Base-by-base conservation (phyloP, 35 echinoderm and acorn worm genomes). In the Chiridota heheva region DNA sequence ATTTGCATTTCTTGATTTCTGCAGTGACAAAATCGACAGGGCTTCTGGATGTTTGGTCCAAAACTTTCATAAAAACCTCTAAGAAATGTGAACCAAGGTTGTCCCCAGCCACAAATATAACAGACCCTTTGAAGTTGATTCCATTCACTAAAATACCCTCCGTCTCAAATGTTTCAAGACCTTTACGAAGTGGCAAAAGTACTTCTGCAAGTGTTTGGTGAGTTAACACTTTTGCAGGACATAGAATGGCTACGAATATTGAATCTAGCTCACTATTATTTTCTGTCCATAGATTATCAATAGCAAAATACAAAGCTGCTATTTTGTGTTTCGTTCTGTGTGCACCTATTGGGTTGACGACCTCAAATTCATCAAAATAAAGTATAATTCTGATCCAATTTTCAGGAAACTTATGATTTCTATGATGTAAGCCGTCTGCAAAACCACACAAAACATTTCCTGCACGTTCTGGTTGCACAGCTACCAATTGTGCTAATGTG, bases 61-160 rank as follows among this genome's bases (percentile, higher is more conserved):
- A 80, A 80, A 63, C 76, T 80, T 80, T 80, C 76, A 63, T 63
- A 80, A 25, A 80, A 63, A 15, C 76, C 76, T 5, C 76, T 40
- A 40, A 80, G 38, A 26, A 80, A 63, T 80, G 76, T 18, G 5
- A 49, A 17, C 76, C 76, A 26, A 80, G 57, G 58, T 80, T 80
- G 58, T 80, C 76, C 22, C 76, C 76, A 63, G 56, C 30, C 17
- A 80, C 76, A 80, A 80, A 80, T 43, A 27, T 40, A 16, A 80
- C 7, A 2, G 76, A 79, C 18, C 76, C 57, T 63, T 40, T 80
- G n/a, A 80, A 63, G 0, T 3, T 62, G 36, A 41, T 12, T 13
- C 59, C 34, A 41, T 80, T 49, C 13, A 80, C 76, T 25, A 24
- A 42, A n/a, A 80, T 63, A 2, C 76, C 76, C 40, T 80, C 57